Conservation (phyloP, 2,797 vertebrate species). For the Muraenolepis orangiensis region DNA sequence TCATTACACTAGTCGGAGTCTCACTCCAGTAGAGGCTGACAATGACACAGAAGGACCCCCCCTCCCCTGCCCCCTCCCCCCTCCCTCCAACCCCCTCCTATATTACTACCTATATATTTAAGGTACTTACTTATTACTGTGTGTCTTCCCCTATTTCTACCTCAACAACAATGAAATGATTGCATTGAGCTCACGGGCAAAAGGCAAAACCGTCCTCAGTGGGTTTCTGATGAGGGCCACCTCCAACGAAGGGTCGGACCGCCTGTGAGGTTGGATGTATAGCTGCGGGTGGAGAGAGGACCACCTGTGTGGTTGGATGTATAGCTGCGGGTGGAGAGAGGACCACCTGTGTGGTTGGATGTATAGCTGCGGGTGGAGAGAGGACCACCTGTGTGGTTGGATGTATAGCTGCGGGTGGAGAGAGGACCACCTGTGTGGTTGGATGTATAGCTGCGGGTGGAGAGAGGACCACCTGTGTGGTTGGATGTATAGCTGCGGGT, state of each 20-base stretch:
- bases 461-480: slow-evolving; percentile 72
- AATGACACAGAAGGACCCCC: slow-evolving; percentile 41
- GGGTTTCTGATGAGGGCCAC: not conserved
- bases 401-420: slow-evolving; percentile 44
- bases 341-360: no score
- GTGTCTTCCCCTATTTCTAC: slow-evolving; percentile 7
- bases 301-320: not conserved
- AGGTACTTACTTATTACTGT: not conserved
- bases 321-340: not conserved
- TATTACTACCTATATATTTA: slow-evolving; percentile 15
- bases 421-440: slow-evolving; percentile 73
- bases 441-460: slow-evolving; percentile 43
- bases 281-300: not conserved
- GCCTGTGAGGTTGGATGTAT: no score
- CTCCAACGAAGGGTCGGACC: not conserved
- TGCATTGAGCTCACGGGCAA: not conserved
- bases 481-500: no score
- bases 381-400: slow-evolving; percentile 74
- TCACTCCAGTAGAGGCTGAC: slow-evolving; percentile 56
- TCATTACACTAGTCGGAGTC: slow-evolving; percentile 51
- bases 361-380: slow-evolving; percentile 45
- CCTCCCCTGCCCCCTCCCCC: slow-evolving; percentile 7
- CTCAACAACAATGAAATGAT: slow-evolving; percentile 16
- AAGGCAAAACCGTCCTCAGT: not conserved
- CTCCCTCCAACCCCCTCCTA: slow-evolving; percentile 15